Conservation (phyloP, 2,797 vertebrate species). For the Hephaestus fuliginosus region DNA sequence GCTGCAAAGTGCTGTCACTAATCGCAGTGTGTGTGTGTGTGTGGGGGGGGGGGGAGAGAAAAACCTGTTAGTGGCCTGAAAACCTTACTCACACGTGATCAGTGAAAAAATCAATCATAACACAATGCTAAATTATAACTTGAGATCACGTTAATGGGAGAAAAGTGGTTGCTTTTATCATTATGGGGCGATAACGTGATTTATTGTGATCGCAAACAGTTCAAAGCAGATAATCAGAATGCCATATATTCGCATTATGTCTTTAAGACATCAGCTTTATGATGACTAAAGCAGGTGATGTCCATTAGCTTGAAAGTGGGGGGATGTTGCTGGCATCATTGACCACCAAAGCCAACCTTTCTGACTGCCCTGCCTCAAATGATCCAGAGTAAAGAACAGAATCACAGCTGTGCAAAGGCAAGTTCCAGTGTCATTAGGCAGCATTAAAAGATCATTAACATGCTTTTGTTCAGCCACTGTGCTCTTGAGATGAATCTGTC, state of each 20-base stretch:
- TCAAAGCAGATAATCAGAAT: slow-evolving; percentile 39
- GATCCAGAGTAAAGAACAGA: slow-evolving; percentile 57
- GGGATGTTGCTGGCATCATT: slow-evolving; percentile 49
- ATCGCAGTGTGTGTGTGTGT: slow-evolving; percentile 36
- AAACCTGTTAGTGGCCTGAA: slow-evolving; percentile 57
- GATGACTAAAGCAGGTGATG: slow-evolving; percentile 29
- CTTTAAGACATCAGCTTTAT: slow-evolving; percentile 33
- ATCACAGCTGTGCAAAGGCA: slow-evolving; percentile 52
- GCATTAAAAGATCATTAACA: slow-evolving; percentile 79
- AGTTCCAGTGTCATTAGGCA: slow-evolving; percentile 68
- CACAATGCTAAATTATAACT: slow-evolving; percentile 57
- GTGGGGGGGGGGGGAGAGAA: neutral
- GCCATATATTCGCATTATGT: slow-evolving; percentile 26
- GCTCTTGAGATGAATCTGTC: slow-evolving; percentile 56
- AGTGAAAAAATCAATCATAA: slow-evolving; percentile 68
- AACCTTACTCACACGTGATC: slow-evolving; percentile 54
- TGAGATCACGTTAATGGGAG: slow-evolving; percentile 49
- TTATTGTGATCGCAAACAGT: slow-evolving; percentile 33
- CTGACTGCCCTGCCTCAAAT: slow-evolving; percentile 60
- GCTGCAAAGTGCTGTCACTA: slow-evolving; percentile 65
- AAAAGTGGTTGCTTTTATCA: slow-evolving; percentile 65
- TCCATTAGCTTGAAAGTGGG: slow-evolving; percentile 32
- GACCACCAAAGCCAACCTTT: slow-evolving; percentile 51
- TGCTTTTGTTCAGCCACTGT: slow-evolving; percentile 67
- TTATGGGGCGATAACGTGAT: slow-evolving; percentile 44